These are phyloP conservation scores for Camponotus floridanus DNA, from an alignment of 1,140 invertebrate genomes.

Conservation along the genomic window DNA sequence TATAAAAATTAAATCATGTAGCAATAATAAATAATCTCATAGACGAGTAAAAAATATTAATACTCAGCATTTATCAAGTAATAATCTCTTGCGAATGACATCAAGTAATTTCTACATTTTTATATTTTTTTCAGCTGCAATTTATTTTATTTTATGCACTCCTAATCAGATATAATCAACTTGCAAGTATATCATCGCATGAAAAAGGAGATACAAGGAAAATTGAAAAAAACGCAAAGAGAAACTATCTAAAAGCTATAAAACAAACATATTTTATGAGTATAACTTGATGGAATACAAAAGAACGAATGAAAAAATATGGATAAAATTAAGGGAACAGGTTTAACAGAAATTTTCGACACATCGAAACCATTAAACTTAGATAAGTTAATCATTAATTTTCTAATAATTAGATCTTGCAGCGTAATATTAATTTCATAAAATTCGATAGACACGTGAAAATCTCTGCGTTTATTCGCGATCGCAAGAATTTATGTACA, in stretches of 20 bases:
- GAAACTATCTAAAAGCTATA: no score
- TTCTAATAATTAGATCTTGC: neutral
- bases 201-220: no score
- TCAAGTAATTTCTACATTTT: no score
- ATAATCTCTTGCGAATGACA: no score
- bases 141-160: neutral
- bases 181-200: neutral
- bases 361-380: neutral
- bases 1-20: neutral
- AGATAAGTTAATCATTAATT: neutral
- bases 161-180: neutral
- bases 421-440: neutral
- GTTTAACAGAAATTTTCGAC: neutral
- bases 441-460: neutral
- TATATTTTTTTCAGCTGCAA: no score
- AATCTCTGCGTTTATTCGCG: neutral
- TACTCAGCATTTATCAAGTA: neutral
- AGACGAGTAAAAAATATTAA: neutral
- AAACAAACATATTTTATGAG: no score
- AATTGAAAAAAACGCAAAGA: no score
- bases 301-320: no score
- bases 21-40: neutral
- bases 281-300: no score
- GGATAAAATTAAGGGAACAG: no score
- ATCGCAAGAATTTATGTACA: neutral